These are phyloP conservation scores for Luehdorfia chinensis DNA, from an alignment of 1,140 invertebrate species.

Conservation along the genomic window DNA sequence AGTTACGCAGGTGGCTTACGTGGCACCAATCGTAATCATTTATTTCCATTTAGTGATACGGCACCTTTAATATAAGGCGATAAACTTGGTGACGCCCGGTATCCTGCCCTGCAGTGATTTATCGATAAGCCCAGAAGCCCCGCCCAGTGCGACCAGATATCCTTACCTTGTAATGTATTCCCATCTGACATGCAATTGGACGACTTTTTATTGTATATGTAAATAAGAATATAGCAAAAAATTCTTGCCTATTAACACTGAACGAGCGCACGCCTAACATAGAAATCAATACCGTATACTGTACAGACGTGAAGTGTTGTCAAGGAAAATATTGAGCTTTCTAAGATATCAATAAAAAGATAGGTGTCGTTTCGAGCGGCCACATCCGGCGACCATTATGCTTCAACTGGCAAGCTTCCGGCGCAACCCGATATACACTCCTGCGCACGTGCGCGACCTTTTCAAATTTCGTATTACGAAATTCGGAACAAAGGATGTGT, in stretches of 20 bases:
- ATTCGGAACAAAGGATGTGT: conserved; percentile 47
- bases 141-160: conserved; percentile 23
- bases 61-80: conserved; percentile 30
- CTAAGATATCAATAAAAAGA: conserved; percentile 63
- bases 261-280: conserved; percentile 9
- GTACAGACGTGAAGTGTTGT: conserved; percentile 40
- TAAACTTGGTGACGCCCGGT: conserved; percentile 28
- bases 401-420: conserved; percentile 59
- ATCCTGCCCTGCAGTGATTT: conserved; percentile 31
- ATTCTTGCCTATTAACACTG: conserved; percentile 9
- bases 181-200: conserved; percentile 16
- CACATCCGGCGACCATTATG: conserved; percentile 73
- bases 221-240: conserved; percentile 15
- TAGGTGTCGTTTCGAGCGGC: conserved; percentile 72
- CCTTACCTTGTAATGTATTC: conserved; percentile 20
- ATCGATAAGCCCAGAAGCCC: conserved; percentile 23
- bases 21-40: conserved; percentile 49
- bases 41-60: conserved; percentile 52
- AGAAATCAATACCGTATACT: conserved; percentile 28
- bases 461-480: conserved; percentile 65
- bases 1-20: conserved; percentile 22
- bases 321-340: conserved; percentile 70
- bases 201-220: conserved; percentile 8
- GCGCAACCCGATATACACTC: conserved; percentile 74
- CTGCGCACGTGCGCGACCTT: conserved; percentile 74